These are phyloP conservation scores for Odontocolon sp. DNA, from an alignment of 2,888 invertebrate species.

Conservation along the genomic window DNA sequence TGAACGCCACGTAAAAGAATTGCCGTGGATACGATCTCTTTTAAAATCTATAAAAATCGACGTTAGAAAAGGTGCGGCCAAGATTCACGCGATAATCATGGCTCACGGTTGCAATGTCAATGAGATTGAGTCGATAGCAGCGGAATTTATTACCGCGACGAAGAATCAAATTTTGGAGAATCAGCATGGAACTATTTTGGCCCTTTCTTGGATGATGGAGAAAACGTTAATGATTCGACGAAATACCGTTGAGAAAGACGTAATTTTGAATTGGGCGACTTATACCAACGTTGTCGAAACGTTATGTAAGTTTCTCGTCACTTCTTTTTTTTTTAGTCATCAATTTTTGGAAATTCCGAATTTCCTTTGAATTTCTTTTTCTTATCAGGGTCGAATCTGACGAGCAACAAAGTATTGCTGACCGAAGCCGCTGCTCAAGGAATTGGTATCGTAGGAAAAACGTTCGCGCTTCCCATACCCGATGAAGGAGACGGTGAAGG, in stretches of 20 bases:
- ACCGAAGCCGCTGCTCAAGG: slow-evolving; percentile 87
- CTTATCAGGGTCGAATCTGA: slow-evolving; percentile 85
- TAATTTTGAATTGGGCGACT: slow-evolving; percentile 83
- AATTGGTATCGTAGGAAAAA: slow-evolving; percentile 87
- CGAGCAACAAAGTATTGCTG: slow-evolving; percentile 84
- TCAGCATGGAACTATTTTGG: slow-evolving; percentile 90
- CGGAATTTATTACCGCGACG: slow-evolving; percentile 82
- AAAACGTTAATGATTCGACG: slow-evolving; percentile 84
- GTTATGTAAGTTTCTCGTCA: slow-evolving; percentile 82
- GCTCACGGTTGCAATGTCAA: slow-evolving; percentile 82
- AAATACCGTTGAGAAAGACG: slow-evolving; percentile 73
- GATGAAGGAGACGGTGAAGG: slow-evolving; percentile 52
- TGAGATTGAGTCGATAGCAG: slow-evolving; percentile 83
- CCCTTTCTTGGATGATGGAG: slow-evolving; percentile 88
- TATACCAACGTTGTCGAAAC: slow-evolving; percentile 84
- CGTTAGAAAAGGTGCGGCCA: slow-evolving; percentile 87
- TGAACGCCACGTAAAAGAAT: slow-evolving; percentile 84
- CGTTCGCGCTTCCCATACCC: slow-evolving; percentile 85
- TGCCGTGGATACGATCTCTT: slow-evolving; percentile 86
- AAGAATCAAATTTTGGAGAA: slow-evolving; percentile 86
- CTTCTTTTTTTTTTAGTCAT: background rate
- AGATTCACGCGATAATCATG: slow-evolving; percentile 88
- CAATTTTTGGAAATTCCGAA: background rate
- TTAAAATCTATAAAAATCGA: slow-evolving; percentile 89
- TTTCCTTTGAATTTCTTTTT: background rate